Conservation (phyloP, 2,113 vertebrate genomes). For the Chloropsis hardwickii region DNA sequence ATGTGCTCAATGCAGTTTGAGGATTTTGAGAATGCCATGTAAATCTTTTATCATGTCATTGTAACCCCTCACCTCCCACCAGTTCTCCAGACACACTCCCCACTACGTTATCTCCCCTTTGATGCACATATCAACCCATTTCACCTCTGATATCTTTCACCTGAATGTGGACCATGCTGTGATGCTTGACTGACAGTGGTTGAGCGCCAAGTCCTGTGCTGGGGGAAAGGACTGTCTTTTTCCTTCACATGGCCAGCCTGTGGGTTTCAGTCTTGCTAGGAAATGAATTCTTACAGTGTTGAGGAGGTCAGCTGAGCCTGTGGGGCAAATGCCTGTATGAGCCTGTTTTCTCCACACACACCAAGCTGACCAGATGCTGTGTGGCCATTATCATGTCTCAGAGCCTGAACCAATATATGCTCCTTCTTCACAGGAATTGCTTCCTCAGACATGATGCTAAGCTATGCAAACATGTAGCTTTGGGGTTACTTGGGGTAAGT, state of each 20-base stretch:
- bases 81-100: constrained; percentile 42
- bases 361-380: not conserved
- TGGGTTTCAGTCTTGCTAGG: not conserved
- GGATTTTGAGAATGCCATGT: constrained; percentile 27
- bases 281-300: not conserved
- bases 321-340: not conserved
- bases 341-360: fast-evolving
- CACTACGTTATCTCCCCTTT: not conserved
- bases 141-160: constrained; percentile 26
- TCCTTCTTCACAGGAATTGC: not conserved
- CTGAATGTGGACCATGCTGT: not conserved
- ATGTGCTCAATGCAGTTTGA: constrained; percentile 16
- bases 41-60: constrained; percentile 16
- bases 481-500: not conserved
- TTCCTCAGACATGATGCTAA: not conserved
- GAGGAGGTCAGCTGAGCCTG: not conserved
- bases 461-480: not conserved
- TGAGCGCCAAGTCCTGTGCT: not conserved
- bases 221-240: not conserved
- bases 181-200: not conserved
- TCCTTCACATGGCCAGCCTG: not conserved
- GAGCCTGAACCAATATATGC: not conserved
- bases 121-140: not conserved
- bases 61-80: constrained; percentile 50
- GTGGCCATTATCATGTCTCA: not conserved